Percentiles rank a stretch among this genome's conserved stretches.
Conservation (phyloP, 2,888 invertebrate species). For the Eupithecia subfuscata region DNA sequence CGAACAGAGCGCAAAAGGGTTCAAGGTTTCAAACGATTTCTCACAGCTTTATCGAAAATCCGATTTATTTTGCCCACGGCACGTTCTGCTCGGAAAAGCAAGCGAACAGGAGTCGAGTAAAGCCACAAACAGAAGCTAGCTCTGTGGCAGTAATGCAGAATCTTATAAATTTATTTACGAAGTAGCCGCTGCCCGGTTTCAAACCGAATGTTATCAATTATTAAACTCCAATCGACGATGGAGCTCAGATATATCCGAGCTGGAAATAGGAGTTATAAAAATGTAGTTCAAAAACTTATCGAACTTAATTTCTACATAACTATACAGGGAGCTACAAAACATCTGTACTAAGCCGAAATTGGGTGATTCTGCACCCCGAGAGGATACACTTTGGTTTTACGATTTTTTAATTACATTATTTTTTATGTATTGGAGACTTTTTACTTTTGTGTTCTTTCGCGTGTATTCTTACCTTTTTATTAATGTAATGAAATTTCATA, state of each 20-base stretch:
- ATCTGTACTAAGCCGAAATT: too few species aligned
- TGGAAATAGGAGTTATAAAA: background rate
- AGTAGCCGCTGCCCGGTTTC: background rate
- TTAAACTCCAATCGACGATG: background rate
- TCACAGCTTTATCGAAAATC: background rate
- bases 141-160: background rate
- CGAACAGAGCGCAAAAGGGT: background rate
- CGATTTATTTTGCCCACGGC: background rate
- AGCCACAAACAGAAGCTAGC: background rate
- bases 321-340: background rate
- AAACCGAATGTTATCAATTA: constrained; percentile 5
- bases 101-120: background rate
- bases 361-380: too few species aligned
- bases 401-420: too few species aligned
- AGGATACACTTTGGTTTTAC: too few species aligned
- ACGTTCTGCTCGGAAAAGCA: background rate
- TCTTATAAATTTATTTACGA: constrained; percentile 6
- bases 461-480: too few species aligned
- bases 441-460: too few species aligned
- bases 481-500: too few species aligned
- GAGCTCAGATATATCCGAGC: background rate
- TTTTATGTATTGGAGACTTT: too few species aligned
- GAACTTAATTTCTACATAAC: background rate
- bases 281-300: background rate
- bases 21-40: background rate